Percentiles rank a stretch among this genome's conserved stretches.
Evolutionary conservation across 2,888 invertebrate species (phyloP).

Genomic region (Tinea trinotella): DNA sequence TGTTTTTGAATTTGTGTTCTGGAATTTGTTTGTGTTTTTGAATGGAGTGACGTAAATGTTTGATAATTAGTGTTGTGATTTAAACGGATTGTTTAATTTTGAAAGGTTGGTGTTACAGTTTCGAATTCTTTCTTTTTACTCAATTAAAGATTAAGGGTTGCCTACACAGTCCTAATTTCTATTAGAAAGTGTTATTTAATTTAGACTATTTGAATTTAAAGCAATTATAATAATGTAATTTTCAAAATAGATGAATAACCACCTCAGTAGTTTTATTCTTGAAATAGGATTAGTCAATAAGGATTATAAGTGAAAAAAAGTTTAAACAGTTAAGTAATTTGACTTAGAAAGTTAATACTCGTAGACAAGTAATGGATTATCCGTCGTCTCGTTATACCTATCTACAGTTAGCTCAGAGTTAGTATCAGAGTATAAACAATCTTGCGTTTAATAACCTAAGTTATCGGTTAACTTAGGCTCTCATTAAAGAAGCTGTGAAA

Average conservation of each 20-base stretch:
- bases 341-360: slow-evolving; percentile 1
- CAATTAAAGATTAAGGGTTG: no score
- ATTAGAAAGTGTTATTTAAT: no score
- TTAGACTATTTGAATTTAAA: no score
- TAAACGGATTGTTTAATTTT: slow-evolving; percentile 12
- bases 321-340: neutral
- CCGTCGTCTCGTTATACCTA: neutral
- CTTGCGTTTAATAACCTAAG: neutral
- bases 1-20: slow-evolving; percentile 10
- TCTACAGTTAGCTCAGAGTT: slow-evolving; percentile 7
- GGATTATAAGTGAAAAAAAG: no score
- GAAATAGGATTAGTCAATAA: no score
- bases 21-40: neutral
- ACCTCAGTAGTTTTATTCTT: no score
- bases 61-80: slow-evolving; percentile 17
- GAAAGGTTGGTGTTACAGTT: slow-evolving; percentile 16
- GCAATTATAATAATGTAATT: no score
- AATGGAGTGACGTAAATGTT: slow-evolving; percentile 9
- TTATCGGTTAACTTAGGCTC: neutral
- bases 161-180: no score
- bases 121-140: no score
- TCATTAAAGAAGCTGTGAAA: no score
- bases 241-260: no score
- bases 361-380: neutral
- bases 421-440: slow-evolving; percentile 2